Evolutionary conservation across 2,797 vertebrate genomes (phyloP), one percentile per base, ranked within the genome.

Genomic region (Eupleurogrammus muticus): DNA sequence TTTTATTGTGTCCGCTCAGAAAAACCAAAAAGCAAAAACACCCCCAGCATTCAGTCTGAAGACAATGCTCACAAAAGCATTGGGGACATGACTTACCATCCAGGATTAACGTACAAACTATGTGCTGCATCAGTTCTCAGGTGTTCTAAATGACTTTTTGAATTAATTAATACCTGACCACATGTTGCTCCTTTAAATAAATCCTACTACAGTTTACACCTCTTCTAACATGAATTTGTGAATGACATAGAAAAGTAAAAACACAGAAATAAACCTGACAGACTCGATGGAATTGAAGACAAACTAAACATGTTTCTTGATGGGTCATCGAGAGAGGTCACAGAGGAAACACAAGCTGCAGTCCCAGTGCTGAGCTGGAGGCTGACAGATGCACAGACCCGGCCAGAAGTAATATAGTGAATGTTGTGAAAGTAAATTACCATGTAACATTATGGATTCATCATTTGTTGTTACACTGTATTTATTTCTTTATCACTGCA

Each of bases 1-100:
- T 92, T 92, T 92, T 87, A 92, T 93, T 92, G 84, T 91, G 81
- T 89, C 88, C 80, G 79, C 78, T 82, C 81, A 87, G 79, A 81
- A 90, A 92, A 92, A 90, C 49, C 71, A 87, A 87, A 92, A 92
- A 74, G 79, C 68, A 83, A 89, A 90, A 92, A 87, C 77, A 91
- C 80, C 74, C 88, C 80, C 83, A 85, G 73, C 78, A 72, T 87
- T 86, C 81, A 84, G 81, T 83, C 66, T 73, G 81, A 84, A 89
- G 85, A 89, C 85, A 90, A 87, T 73, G 58, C 66, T 82, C 83
- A 88, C 88, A 91, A 92, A 92, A 85, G 85, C 80, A 57, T 67
- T 11, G 65, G 82, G 87, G 85, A 91, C 92, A 90, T 88, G 67
- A 90, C 85, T 89, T 88, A 72, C 78, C 80, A 80, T 71, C 73